These are phyloP conservation scores for Hololepta plana DNA, from an alignment of 2,888 invertebrate genomes.

Conservation along the genomic window DNA sequence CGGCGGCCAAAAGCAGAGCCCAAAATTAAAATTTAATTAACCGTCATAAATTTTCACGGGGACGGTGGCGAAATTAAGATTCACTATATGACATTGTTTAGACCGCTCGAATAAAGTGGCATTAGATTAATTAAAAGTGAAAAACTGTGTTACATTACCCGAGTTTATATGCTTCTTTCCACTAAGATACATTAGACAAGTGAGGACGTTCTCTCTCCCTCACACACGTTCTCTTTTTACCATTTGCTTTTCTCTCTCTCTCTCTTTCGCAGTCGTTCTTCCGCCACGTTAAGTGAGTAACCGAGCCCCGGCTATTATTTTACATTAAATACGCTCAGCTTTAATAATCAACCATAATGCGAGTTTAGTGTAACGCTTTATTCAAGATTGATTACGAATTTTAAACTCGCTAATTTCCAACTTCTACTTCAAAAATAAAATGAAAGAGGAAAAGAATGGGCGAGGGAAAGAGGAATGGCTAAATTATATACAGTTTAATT, in stretches of 20 bases:
- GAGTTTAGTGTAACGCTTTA: constrained; percentile 21
- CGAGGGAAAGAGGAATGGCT: too few relatives aligned
- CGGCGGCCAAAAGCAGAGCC: constrained; percentile 13
- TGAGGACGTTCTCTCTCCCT: too few relatives aligned
- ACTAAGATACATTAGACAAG: constrained; percentile 16
- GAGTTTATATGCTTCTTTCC: constrained; percentile 15
- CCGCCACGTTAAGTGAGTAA: constrained; percentile 19
- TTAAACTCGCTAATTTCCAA: constrained; percentile 15
- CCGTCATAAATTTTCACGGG: constrained; percentile 22
- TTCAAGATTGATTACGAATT: constrained; percentile 21
- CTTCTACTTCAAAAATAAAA: too few relatives aligned
- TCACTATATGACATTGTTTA: constrained; percentile 27
- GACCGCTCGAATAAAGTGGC: constrained; percentile 26
- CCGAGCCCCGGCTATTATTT: constrained; percentile 19
- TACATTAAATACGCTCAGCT: constrained; percentile 18
- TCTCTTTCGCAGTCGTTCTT: too few relatives aligned
- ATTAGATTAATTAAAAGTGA: constrained; percentile 29
- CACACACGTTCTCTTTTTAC: too few relatives aligned
- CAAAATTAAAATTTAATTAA: constrained; percentile 29
- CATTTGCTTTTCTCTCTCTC: too few relatives aligned
- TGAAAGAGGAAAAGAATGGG: too few relatives aligned
- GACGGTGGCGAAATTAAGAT: constrained; percentile 26
- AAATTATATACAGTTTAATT: too few relatives aligned
- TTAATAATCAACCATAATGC: constrained; percentile 20
- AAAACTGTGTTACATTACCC: constrained; percentile 25